Conservation (phyloP, 2,113 vertebrate species). For the Pachyramphus minor region DNA sequence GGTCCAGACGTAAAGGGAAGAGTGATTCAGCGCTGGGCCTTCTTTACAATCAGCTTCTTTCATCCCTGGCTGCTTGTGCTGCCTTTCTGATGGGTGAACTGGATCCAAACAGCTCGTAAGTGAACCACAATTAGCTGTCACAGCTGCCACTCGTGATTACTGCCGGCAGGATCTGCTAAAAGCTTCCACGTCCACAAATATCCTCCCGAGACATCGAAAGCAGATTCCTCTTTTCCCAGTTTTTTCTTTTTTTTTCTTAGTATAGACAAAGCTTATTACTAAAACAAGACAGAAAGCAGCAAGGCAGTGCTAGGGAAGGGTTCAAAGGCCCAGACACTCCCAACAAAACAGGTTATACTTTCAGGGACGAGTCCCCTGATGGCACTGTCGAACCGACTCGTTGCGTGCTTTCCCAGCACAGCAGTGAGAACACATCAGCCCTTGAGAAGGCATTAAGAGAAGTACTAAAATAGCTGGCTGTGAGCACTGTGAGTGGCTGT, state of each 20-base stretch:
- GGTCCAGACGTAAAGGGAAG: not conserved
- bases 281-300: not conserved
- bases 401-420: not conserved
- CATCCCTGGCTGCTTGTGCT: not conserved
- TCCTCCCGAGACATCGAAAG: accelerated
- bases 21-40: not conserved
- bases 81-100: not conserved
- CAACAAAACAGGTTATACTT: not conserved
- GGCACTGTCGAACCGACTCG: accelerated
- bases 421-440: not conserved
- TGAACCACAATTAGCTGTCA: not conserved
- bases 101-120: not conserved
- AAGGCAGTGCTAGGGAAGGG: not conserved
- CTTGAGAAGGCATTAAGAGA: not conserved
- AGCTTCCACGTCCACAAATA: not conserved
- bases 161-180: not conserved
- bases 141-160: not conserved
- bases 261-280: not conserved
- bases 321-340: not conserved
- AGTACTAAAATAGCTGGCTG: not conserved
- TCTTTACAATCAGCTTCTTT: not conserved
- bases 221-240: not conserved
- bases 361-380: not conserved
- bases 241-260: too few species aligned
- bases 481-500: not conserved